Evolutionary conservation across 2,113 vertebrate genomes (phyloP).

Genomic region (Indicator maculatus): DNA sequence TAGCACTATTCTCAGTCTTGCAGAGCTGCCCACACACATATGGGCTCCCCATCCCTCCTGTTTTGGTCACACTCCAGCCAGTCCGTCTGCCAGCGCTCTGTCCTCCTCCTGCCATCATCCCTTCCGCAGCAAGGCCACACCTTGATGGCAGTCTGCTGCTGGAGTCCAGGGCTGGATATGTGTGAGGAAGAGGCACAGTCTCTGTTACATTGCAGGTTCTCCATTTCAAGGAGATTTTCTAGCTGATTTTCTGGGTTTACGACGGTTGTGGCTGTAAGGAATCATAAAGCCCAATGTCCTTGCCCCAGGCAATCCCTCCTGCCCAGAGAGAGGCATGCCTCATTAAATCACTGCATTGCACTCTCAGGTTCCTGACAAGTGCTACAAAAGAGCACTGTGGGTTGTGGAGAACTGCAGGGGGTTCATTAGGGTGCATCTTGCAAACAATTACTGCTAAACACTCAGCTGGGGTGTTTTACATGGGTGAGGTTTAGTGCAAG

Average conservation of each 20-base stretch:
- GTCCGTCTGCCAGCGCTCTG: background rate
- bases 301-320: background rate
- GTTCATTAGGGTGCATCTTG: background rate
- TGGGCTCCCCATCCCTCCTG: background rate
- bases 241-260: background rate
- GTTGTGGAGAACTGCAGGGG: background rate
- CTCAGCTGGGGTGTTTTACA: background rate
- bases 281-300: background rate
- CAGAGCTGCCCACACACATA: background rate
- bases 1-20: background rate
- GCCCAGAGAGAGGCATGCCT: background rate
- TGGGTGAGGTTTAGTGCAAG: background rate
- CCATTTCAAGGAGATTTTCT: background rate
- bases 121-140: fast-evolving
- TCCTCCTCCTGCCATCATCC: background rate
- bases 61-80: background rate
- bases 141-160: background rate
- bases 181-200: background rate
- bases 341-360: background rate
- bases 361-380: background rate
- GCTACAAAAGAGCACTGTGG: background rate
- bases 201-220: background rate
- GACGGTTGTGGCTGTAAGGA: background rate
- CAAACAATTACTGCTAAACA: background rate
- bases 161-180: fast-evolving